Evolutionary conservation across 2,113 vertebrate genomes (phyloP), one percentile per base, ranked within the genome.

Genomic region (Phyllostomus discolor): DNA sequence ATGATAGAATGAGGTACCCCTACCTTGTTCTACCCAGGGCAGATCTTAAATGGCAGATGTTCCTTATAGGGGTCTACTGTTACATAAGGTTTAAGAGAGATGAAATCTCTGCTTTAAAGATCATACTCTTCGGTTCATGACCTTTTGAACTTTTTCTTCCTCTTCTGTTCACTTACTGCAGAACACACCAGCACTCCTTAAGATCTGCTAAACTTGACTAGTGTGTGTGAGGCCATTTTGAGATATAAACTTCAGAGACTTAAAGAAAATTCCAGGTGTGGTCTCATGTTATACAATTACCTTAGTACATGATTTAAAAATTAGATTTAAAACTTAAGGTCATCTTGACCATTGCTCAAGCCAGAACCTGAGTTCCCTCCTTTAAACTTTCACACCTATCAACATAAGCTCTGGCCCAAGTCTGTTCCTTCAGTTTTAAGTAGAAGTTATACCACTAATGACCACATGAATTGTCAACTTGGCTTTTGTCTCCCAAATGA

Each of bases 131-230:
- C 5, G 24, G 33, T 33, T 83, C 33, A 38, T 33, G 78, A 88
- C 16, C 31, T 81, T 94, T 64, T 54, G 69, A 88, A 35, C 81
- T 62, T 79, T 79, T 94, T 87, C 31, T 54, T 88, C 50, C 31
- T 88, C 2, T 35, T 84, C 22, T 86, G n/a, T 89, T 84, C 26
- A 50, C 33, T 88, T 80, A 88, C 75, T 69, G 20, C 62, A 90
- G 79, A 96, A 73, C 24, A 86, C 41, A 38, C 54, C 35, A 78
- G 84, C 33, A 17, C 19, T 66, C 5, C 85, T 72, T 94, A 92
- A 85, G 33, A 76, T 16, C 54, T 89, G 48, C 9, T 96, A 62
- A 96, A 91, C n/a, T 95, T 93, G 73, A 72, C 70, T 70, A 35
- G 16, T 54, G 3, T 33, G 11, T 57, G 7, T 69, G 20, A 95